These are phyloP conservation scores for Geopemphigus sp. DNA, from an alignment of 1,140 invertebrate species.

Conservation along the genomic window DNA sequence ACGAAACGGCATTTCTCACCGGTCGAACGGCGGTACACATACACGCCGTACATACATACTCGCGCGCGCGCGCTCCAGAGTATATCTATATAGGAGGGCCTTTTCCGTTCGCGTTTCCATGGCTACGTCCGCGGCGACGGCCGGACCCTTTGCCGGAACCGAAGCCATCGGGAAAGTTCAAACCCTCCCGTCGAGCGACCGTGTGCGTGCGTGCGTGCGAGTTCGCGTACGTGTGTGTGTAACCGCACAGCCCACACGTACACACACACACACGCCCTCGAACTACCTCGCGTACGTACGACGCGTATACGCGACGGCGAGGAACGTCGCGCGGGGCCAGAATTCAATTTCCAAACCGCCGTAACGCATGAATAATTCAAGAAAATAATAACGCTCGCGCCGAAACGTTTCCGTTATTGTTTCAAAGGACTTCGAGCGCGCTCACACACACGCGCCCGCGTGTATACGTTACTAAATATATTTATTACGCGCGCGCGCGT, in stretches of 20 bases:
- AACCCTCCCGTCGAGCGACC: constrained; percentile 14
- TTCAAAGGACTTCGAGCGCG: constrained; percentile 26
- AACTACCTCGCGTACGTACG: background rate
- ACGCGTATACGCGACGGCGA: background rate
- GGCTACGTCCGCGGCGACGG: background rate
- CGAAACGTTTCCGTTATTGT: constrained; percentile 42
- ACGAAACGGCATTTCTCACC: constrained; percentile 30
- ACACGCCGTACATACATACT: background rate
- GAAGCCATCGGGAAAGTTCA: constrained; percentile 50
- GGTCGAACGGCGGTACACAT: background rate
- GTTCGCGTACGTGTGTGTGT: background rate
- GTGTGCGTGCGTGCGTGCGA: background rate
- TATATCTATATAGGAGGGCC: background rate
- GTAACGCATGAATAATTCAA: constrained; percentile 47
- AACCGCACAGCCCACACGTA: constrained; percentile 11
- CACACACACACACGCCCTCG: background rate
- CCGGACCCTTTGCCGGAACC: constrained; percentile 47
- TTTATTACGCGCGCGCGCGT: background rate
- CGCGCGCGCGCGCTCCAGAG: too few relatives aligned
- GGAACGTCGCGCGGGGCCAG: background rate
- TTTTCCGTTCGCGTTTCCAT: constrained; percentile 34
- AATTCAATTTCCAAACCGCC: constrained; percentile 45
- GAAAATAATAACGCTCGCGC: constrained; percentile 35
- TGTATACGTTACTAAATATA: background rate
- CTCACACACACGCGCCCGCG: background rate